These are phyloP conservation scores for Cynopterus sphinx DNA, from an alignment of 2,797 vertebrate species.

Conservation along the genomic window DNA sequence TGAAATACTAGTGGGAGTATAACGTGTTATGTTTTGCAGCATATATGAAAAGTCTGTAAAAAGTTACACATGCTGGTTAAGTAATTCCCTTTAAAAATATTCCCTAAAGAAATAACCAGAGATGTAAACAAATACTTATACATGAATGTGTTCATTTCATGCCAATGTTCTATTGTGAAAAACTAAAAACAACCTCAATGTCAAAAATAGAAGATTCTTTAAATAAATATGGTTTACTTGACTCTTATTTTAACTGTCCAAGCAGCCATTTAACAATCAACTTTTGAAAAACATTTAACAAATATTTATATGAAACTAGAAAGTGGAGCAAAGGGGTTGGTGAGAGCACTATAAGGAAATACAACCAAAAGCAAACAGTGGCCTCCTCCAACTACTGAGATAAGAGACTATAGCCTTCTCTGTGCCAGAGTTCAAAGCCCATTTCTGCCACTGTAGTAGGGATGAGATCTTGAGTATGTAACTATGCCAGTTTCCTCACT, in stretches of 20 bases:
- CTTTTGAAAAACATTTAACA: background rate
- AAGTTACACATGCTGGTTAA: background rate
- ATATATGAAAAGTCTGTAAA: background rate
- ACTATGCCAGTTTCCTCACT: background rate
- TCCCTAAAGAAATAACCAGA: background rate
- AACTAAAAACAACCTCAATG: background rate
- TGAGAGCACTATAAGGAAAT: background rate
- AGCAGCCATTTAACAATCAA: background rate
- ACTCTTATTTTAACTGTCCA: background rate
- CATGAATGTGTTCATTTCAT: background rate
- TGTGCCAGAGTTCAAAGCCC: background rate
- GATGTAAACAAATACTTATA: background rate
- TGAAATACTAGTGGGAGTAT: background rate
- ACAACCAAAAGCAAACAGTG: background rate
- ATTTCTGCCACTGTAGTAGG: background rate
- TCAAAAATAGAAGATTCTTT: background rate
- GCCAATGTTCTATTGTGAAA: background rate
- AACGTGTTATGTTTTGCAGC: background rate
- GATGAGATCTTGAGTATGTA: background rate
- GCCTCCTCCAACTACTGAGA: background rate
- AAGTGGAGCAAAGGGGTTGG: background rate
- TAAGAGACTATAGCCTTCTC: background rate
- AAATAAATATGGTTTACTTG: background rate
- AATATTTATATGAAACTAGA: background rate
- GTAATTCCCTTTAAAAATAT: background rate